phyloP scores from a whole-genome alignment of 2,888 invertebrate species.

The Leucania comma region DNA sequence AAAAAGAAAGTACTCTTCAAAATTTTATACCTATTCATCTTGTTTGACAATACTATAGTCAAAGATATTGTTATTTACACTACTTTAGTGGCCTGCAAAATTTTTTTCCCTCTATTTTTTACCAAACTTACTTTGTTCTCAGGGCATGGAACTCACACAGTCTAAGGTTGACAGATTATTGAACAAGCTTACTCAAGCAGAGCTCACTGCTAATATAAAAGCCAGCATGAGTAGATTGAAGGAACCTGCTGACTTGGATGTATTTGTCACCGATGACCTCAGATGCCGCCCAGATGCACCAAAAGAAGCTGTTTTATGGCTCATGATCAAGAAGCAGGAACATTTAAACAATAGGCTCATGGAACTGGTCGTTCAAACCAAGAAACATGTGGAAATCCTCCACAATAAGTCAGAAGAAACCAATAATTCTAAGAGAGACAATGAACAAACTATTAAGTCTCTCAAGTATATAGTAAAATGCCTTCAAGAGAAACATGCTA shows the following conservation, averaged over 20 bases:
- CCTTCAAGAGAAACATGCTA: constrained; percentile 86
- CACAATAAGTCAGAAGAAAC: constrained; percentile 78
- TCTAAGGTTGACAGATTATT: constrained; percentile 77
- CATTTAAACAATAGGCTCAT: constrained; percentile 79
- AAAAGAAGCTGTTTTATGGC: constrained; percentile 80
- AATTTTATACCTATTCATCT: too few species aligned
- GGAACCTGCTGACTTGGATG: constrained; percentile 79
- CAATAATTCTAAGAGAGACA: constrained; percentile 73
- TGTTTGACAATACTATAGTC: neutral
- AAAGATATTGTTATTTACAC: neutral
- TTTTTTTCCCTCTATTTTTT: neutral
- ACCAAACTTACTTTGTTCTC: constrained; percentile 4
- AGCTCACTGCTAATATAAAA: constrained; percentile 80
- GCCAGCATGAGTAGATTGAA: constrained; percentile 72
- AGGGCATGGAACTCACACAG: constrained; percentile 49
- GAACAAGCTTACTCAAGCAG: constrained; percentile 76
- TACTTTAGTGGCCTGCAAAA: too few species aligned
- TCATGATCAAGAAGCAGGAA: constrained; percentile 85
- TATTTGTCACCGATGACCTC: constrained; percentile 78
- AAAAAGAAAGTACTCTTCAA: too few species aligned
- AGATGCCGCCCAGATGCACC: constrained; percentile 78
- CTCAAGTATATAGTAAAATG: constrained; percentile 85
- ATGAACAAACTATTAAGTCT: constrained; percentile 80
- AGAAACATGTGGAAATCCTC: constrained; percentile 79
- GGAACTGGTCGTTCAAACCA: constrained; percentile 78